A percentile compares a stretch with the other conserved stretches of the same genome.
phyloP scores from a whole-genome alignment of 2,888 invertebrate species.

The Drosophila eohydei region DNA sequence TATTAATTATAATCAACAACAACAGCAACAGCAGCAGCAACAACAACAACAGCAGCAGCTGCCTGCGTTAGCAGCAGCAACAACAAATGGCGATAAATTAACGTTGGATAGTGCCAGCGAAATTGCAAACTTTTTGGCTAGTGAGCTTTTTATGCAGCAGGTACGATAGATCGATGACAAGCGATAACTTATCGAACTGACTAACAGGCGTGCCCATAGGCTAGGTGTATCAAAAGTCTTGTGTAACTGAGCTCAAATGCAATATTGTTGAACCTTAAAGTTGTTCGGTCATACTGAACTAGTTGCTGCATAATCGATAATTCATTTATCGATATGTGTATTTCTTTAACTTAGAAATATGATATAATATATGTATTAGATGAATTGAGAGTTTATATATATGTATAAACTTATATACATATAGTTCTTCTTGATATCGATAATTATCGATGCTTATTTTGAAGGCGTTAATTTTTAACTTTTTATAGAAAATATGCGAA shows the following conservation, averaged over 20 bases:
- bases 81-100: slow-evolving; percentile 71
- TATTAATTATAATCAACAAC: slow-evolving; percentile 65
- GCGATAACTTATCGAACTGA: slow-evolving; percentile 30
- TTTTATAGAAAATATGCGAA: no score
- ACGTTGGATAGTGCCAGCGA: slow-evolving; percentile 91
- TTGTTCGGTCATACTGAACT: not conserved
- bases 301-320: not conserved
- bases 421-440: not conserved
- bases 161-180: slow-evolving; percentile 84
- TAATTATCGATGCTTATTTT: not conserved
- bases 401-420: no score
- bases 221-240: not conserved
- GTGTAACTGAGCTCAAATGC: not conserved
- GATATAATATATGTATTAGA: not conserved
- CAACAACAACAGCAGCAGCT: slow-evolving; percentile 38
- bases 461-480: not conserved
- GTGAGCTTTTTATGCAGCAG: slow-evolving; percentile 94
- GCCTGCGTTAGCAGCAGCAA: slow-evolving; percentile 33
- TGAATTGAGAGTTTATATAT: not conserved
- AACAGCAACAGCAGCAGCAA: slow-evolving; percentile 25
- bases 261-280: no score
- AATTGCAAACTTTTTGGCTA: slow-evolving; percentile 93
- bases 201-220: not conserved
- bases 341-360: not conserved
- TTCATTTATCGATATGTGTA: not conserved